Percentiles rank a stretch among this genome's conserved stretches.
These are phyloP conservation scores for Styela plicata DNA, from an alignment of 23 tunicate genomes.

Conservation along the genomic window DNA sequence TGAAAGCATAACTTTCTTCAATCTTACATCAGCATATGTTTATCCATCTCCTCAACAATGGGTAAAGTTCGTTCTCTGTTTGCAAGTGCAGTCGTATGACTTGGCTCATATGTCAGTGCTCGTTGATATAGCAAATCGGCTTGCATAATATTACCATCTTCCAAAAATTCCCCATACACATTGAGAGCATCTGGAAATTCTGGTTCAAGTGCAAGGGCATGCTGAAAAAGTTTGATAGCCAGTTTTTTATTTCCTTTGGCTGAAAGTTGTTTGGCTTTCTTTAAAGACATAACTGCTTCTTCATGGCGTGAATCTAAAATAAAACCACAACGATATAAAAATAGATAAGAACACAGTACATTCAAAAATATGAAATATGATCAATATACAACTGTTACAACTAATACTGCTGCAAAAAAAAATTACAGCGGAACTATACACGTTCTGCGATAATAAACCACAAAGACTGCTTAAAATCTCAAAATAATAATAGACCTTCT, in stretches of 20 bases:
- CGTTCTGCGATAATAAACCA: too few relatives aligned
- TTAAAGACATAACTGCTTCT: slow-evolving; percentile 60
- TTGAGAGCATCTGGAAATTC: slow-evolving; percentile 63
- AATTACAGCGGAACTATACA: too few relatives aligned
- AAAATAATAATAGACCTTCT: too few relatives aligned
- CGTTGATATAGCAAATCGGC: slow-evolving; percentile 88
- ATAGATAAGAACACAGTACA: too few relatives aligned
- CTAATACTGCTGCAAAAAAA: too few relatives aligned
- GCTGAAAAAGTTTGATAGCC: slow-evolving; percentile 71
- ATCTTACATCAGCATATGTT: slow-evolving; percentile 26
- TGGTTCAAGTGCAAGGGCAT: slow-evolving; percentile 76
- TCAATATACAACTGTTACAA: too few relatives aligned
- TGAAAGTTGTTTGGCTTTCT: slow-evolving; percentile 68
- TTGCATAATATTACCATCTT: slow-evolving; percentile 77
- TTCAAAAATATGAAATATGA: too few relatives aligned
- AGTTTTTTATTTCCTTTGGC: slow-evolving; percentile 68
- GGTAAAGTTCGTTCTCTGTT: slow-evolving; percentile 86
- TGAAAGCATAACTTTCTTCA: too few relatives aligned
- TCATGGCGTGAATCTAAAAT: slow-evolving; percentile 31
- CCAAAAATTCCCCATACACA: slow-evolving; percentile 85
- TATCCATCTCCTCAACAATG: slow-evolving; percentile 72
- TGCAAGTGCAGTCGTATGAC: slow-evolving; percentile 57
- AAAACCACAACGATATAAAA: too few relatives aligned
- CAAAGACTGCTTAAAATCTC: too few relatives aligned
- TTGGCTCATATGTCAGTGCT: slow-evolving; percentile 72